phyloP scores from a whole-genome alignment of 2,113 vertebrate genomes.

The Neoarius graeffei region DNA sequence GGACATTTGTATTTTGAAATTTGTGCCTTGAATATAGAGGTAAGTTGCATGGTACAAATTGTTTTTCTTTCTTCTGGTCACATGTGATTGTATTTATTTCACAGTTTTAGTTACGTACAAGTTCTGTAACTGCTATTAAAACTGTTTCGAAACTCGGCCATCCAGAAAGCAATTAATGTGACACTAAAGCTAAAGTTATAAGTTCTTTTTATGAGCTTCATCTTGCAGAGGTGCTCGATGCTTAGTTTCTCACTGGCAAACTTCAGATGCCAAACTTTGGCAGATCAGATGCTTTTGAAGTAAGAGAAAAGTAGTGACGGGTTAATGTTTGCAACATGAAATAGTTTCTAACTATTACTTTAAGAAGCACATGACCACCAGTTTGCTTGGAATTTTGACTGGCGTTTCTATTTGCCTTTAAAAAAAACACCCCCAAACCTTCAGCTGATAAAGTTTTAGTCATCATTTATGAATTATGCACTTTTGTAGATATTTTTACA shows the following conservation, averaged over 20 bases:
- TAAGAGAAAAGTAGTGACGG: not conserved
- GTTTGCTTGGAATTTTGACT: not conserved
- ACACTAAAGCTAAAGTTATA: not conserved
- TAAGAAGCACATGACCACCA: not conserved
- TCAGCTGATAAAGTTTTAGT: not conserved
- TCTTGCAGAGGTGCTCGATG: not conserved
- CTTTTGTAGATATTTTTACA: not conserved
- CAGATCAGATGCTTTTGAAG: not conserved
- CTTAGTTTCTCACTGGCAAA: not conserved
- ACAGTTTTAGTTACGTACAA: not conserved
- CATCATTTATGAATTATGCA: not conserved
- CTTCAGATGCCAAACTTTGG: not conserved
- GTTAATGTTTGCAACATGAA: not conserved
- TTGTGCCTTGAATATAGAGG: not conserved
- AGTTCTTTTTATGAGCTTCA: too few species aligned
- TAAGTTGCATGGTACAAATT: not conserved
- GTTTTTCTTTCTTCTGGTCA: not conserved
- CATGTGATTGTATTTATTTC: not conserved
- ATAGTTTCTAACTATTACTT: not conserved
- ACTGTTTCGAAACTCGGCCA: constrained; percentile 48
- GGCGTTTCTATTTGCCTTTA: not conserved
- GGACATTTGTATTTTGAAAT: not conserved
- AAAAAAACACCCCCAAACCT: not conserved
- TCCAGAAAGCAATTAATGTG: not conserved
- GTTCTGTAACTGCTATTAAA: not conserved